Evolutionary conservation across 2,797 vertebrate genomes (phyloP), one percentile per base, ranked within the genome.

Genomic region (Mico argentatus): DNA sequence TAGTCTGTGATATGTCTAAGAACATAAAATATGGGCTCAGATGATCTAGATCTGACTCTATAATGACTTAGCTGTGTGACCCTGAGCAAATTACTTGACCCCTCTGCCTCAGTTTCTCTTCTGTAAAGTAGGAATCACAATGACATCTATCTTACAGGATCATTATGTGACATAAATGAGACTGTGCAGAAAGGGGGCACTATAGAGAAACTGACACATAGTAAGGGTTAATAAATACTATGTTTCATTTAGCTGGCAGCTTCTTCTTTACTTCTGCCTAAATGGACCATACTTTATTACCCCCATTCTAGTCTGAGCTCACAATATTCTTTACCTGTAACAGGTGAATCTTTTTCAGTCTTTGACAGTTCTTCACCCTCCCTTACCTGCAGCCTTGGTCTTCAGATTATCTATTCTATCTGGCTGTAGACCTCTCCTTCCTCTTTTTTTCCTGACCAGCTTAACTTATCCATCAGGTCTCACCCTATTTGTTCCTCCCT

Each of bases 41-140:
- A 57, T 90, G 44, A 72, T 94, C 39, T 89, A 50, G 75, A 80
- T 88, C 93, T 90, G 72, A 7, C 50, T 91, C 17, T 93, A 12
- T 91, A 41, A 70, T 84, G 27, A 59, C 50, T 70, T 61, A 59
- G 15, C 52, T 67, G 8, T 81, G 67, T 88, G 48, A 96, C 1
- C 59, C 61, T 90, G 55, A 92, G 19, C 39, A 93, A 89, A 59
- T 79, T 77, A 80, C 64, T 94, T 95, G 27, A 82, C 36, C 26
- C 11, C 15, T 36, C 17, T 76, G 36, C 90, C 79, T 95, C n/a
- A 72, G 46, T 67, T 88, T 82, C 39, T 94, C 39, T 52, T 80
- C 55, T 50, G 20, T 41, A 87, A 90, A n/a, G 61, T 30, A 77
- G 27, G 19, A 90, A 85, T 70, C n/a, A 92, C 82, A 93, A 84